A percentile compares a stretch with the other conserved stretches of the same genome.
Conservation (phyloP, 2,888 invertebrate species). For the Oxyscelio sp. region DNA sequence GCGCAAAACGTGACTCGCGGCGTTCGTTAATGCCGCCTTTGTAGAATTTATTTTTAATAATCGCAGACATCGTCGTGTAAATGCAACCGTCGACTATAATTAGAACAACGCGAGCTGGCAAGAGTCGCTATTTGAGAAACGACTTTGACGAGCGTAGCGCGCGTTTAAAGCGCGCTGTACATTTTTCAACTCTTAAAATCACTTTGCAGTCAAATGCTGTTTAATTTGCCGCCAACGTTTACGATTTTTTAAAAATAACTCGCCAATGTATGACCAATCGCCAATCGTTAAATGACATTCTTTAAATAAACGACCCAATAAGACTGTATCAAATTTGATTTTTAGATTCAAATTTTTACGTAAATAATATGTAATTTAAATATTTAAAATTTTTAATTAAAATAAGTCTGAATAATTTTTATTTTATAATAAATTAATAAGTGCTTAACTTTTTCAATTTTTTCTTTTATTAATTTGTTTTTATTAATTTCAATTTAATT, state of each 20-base stretch:
- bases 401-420: too few relatives aligned
- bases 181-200: conserved; percentile 37
- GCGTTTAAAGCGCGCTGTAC: conserved; percentile 46
- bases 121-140: conserved; percentile 56
- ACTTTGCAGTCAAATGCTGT: conserved; percentile 33
- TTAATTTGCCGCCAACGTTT: conserved; percentile 29
- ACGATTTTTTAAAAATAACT: conserved; percentile 16
- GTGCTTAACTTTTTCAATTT: too few relatives aligned
- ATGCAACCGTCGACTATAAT: conserved; percentile 80
- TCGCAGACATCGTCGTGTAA: conserved; percentile 80
- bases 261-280: conserved; percentile 12
- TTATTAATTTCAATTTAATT: too few relatives aligned
- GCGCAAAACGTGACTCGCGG: conserved; percentile 10
- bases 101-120: conserved; percentile 76
- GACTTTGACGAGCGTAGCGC: conserved; percentile 56
- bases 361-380: too few relatives aligned
- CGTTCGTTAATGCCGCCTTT: conserved; percentile 75
- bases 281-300: neutral
- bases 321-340: too few relatives aligned
- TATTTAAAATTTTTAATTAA: too few relatives aligned
- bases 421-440: too few relatives aligned
- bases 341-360: too few relatives aligned
- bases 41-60: conserved; percentile 85
- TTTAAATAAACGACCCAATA: too few relatives aligned
- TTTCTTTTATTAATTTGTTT: too few relatives aligned